Evolutionary conservation across 2,113 vertebrate genomes (phyloP).

Genomic region (Aptenodytes patagonicus): DNA sequence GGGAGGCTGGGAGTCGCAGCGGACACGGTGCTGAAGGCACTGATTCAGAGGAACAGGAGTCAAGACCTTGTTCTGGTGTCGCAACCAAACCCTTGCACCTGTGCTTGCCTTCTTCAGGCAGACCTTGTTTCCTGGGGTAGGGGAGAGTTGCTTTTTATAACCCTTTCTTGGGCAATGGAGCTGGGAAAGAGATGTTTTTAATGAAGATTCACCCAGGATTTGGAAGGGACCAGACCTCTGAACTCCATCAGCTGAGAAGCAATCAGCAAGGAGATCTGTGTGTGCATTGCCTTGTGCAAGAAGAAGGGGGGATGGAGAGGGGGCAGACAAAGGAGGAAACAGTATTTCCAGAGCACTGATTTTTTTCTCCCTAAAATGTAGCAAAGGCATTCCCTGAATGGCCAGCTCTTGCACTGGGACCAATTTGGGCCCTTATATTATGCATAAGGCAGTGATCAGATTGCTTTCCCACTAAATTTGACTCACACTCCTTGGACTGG

Average conservation of each 20-base stretch:
- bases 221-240: background rate
- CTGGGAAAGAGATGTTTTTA: background rate
- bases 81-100: slow-evolving; percentile 48
- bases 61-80: slow-evolving; percentile 14
- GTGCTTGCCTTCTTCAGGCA: background rate
- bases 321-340: background rate
- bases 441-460: fast-evolving
- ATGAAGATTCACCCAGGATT: background rate
- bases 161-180: slow-evolving; percentile 24
- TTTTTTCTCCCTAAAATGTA: background rate
- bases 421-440: fast-evolving
- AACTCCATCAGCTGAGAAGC: background rate
- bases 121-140: background rate
- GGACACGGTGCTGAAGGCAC: background rate
- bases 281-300: background rate
- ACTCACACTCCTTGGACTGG: background rate
- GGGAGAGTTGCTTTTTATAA: background rate
- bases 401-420: background rate
- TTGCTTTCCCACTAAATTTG: background rate
- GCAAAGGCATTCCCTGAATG: background rate
- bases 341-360: background rate
- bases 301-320: background rate
- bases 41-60: background rate
- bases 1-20: fast-evolving
- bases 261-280: background rate